These are phyloP conservation scores for Edolisoma coerulescens DNA, from an alignment of 2,113 vertebrate species.

Conservation along the genomic window DNA sequence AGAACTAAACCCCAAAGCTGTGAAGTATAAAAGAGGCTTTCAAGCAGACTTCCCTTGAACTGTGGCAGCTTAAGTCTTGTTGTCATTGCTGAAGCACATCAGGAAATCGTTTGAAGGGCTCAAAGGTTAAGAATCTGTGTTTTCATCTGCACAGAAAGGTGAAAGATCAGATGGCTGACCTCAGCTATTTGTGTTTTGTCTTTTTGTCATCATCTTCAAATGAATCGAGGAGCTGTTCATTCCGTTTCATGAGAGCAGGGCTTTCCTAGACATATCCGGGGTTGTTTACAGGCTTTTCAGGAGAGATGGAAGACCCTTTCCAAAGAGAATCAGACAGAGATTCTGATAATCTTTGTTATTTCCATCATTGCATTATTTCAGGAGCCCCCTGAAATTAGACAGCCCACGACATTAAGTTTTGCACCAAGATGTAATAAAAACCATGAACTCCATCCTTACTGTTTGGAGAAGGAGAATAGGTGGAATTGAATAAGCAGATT, in stretches of 20 bases:
- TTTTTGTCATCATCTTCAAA: slow-evolving; percentile 8
- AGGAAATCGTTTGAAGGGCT: neutral
- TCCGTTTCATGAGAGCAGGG: neutral
- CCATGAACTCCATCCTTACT: neutral
- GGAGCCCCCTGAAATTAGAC: neutral
- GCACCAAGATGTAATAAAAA: neutral
- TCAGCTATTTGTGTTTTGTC: neutral
- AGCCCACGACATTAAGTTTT: neutral
- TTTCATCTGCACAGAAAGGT: slow-evolving; percentile 5
- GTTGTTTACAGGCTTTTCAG: neutral
- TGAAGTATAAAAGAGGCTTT: slow-evolving; percentile 36
- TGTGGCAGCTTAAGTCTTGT: slow-evolving; percentile 17
- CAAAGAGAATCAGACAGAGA: neutral
- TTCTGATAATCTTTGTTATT: neutral
- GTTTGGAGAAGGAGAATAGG: neutral
- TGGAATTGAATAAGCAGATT: neutral
- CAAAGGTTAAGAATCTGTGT: slow-evolving; percentile 24
- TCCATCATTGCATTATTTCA: neutral
- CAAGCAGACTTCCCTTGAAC: slow-evolving; percentile 12
- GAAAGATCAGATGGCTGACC: slow-evolving; percentile 16
- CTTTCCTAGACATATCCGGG: neutral
- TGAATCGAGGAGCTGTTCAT: neutral
- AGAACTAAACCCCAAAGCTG: neutral
- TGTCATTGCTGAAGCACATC: neutral
- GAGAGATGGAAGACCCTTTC: neutral